Percentiles rank a stretch among this genome's conserved stretches.
Evolutionary conservation across 92 coral and sea anemone species (phyloP).

Genomic region (Hydrozoanthus gracilis): DNA sequence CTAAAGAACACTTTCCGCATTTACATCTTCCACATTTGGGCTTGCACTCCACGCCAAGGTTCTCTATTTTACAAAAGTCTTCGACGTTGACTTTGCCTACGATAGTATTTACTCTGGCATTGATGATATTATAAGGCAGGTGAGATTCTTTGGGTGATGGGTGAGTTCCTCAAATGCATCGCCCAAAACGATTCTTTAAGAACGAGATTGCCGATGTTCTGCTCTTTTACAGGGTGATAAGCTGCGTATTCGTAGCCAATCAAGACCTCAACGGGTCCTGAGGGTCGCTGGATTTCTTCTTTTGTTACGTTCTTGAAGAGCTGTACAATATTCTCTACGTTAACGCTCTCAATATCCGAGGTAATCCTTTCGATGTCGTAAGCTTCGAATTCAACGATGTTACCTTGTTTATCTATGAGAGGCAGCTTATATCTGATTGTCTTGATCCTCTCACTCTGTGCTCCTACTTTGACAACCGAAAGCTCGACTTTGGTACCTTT

Average conservation of each 20-base stretch:
- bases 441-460: slow-evolving; percentile 50
- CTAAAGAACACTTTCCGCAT: slow-evolving; percentile 58
- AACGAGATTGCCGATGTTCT: slow-evolving; percentile 41
- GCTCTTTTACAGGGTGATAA: slow-evolving; percentile 58
- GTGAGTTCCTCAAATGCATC: slow-evolving; percentile 58
- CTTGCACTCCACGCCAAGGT: slow-evolving; percentile 48
- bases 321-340: slow-evolving; percentile 53
- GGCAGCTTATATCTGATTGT: slow-evolving; percentile 63
- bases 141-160: slow-evolving; percentile 23
- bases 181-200: slow-evolving; percentile 39
- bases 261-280: slow-evolving; percentile 43
- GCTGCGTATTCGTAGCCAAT: slow-evolving; percentile 78
- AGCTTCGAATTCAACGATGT: slow-evolving; percentile 51
- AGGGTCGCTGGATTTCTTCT: slow-evolving; percentile 23
- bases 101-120: slow-evolving; percentile 47
- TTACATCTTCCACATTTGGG: slow-evolving; percentile 57
- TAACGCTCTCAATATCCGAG: slow-evolving; percentile 59
- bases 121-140: slow-evolving; percentile 15
- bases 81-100: slow-evolving; percentile 38
- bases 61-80: slow-evolving; percentile 52
- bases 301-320: slow-evolving; percentile 40
- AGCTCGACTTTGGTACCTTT: slow-evolving; percentile 54
- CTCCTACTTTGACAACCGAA: slow-evolving; percentile 62
- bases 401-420: slow-evolving; percentile 60
- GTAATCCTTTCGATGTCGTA: slow-evolving; percentile 62